These are phyloP conservation scores for Sesia apiformis DNA, from an alignment of 2,888 invertebrate species.

Conservation along the genomic window DNA sequence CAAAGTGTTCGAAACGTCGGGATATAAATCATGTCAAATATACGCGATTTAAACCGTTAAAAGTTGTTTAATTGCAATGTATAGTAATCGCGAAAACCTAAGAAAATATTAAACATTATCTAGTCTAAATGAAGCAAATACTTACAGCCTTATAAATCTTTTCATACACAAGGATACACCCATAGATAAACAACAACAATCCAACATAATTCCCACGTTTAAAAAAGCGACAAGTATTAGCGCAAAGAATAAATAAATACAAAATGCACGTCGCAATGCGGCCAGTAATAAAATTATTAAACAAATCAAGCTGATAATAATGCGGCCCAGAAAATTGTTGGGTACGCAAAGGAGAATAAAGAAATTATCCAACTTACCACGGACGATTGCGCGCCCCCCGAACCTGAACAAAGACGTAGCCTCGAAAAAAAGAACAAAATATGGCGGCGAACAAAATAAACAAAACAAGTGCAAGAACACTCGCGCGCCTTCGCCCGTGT, in stretches of 20 bases:
- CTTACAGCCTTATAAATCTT: not conserved
- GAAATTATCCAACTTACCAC: constrained; percentile 70
- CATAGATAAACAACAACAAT: not conserved
- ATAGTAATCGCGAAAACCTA: too few species aligned
- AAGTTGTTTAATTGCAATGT: too few species aligned
- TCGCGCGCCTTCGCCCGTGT: constrained; percentile 67
- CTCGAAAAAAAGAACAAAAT: constrained; percentile 45
- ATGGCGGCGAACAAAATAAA: constrained; percentile 60
- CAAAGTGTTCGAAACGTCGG: too few species aligned
- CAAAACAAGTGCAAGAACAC: constrained; percentile 71
- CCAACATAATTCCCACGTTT: constrained; percentile 14
- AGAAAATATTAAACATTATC: too few species aligned
- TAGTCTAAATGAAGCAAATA: not conserved
- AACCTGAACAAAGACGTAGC: constrained; percentile 69
- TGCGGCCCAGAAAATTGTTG: constrained; percentile 69
- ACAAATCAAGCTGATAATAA: constrained; percentile 73
- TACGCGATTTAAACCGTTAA: too few species aligned
- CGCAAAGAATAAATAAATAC: constrained; percentile 33
- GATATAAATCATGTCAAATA: too few species aligned
- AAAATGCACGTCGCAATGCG: constrained; percentile 40
- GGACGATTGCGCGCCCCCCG: constrained; percentile 54
- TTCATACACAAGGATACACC: not conserved
- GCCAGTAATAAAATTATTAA: constrained; percentile 72
- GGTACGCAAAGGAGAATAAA: constrained; percentile 64
- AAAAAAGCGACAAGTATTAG: constrained; percentile 3